These are phyloP conservation scores for Perca schrenkii DNA, from an alignment of 2,113 vertebrate species.

Conservation along the genomic window DNA sequence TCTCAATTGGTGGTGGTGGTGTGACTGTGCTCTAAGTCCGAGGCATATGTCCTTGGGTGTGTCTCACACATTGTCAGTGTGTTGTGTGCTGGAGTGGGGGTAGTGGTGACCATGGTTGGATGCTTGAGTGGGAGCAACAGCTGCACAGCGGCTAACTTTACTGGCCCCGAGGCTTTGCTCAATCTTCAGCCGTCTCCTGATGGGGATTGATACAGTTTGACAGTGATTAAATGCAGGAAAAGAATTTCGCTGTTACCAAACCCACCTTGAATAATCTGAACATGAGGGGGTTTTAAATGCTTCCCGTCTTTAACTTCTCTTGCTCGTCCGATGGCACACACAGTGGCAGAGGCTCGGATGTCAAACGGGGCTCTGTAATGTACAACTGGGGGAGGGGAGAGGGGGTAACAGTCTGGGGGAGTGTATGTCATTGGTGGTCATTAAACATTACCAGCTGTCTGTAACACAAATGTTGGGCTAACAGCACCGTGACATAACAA, in stretches of 20 bases:
- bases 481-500: slow-evolving; percentile 1
- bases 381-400: not conserved
- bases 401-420: not conserved
- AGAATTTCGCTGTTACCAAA: not conserved
- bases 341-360: not conserved
- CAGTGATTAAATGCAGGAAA: not conserved
- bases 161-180: not conserved
- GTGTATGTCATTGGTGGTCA: not conserved
- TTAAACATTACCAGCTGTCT: slow-evolving; percentile 39
- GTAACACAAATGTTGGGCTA: not conserved
- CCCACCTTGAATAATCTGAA: not conserved
- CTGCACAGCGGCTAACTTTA: slow-evolving; percentile 56
- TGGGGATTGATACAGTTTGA: not conserved
- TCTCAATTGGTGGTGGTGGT: slow-evolving; percentile 55
- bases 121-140: slow-evolving; percentile 67
- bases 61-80: slow-evolving; percentile 44
- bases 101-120: not conserved
- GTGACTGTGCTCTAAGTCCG: slow-evolving; percentile 4
- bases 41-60: slow-evolving; percentile 74
- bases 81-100: slow-evolving; percentile 9
- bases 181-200: not conserved
- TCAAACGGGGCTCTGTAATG: not conserved
- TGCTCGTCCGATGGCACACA: not conserved
- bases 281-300: not conserved
- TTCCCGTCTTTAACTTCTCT: not conserved